Evolutionary conservation across 2,797 vertebrate genomes (phyloP).

Genomic region (Peromyscus aztecus): DNA sequence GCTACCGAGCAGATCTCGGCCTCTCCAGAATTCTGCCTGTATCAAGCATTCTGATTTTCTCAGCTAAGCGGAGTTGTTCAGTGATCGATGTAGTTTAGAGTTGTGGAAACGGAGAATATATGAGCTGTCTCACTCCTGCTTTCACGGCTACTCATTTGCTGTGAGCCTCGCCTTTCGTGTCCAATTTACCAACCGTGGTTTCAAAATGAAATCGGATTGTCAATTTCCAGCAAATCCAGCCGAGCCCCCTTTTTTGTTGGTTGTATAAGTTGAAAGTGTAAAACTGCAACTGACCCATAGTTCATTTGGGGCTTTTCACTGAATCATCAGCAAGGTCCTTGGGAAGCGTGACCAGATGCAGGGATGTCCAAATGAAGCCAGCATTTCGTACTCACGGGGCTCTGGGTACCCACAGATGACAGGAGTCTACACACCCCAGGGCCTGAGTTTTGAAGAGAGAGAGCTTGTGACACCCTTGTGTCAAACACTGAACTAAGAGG

Average conservation of each 20-base stretch:
- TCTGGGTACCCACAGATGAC: background rate
- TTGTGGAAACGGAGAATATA: background rate
- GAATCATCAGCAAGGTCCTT: constrained; percentile 53
- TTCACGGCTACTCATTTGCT: constrained; percentile 35
- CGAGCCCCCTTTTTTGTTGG: background rate
- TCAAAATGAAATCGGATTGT: constrained; percentile 54
- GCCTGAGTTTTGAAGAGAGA: background rate
- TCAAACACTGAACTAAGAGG: background rate
- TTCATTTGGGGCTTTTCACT: constrained; percentile 50
- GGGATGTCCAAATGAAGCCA: background rate
- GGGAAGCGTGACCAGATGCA: constrained; percentile 24
- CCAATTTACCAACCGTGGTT: constrained; percentile 14
- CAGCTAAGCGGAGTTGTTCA: background rate
- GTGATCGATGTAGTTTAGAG: background rate
- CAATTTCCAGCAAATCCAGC: constrained; percentile 49
- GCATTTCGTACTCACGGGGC: background rate
- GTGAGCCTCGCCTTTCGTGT: background rate
- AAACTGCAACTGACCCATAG: constrained; percentile 37
- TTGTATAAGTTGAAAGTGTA: constrained; percentile 43
- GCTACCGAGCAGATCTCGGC: background rate
- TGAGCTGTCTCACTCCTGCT: constrained; percentile 40
- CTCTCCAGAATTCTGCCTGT: background rate
- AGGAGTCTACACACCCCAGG: background rate
- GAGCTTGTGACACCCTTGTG: background rate
- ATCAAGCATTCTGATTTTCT: background rate